Base-by-base conservation (phyloP, 2,888 invertebrate genomes). In the Andrena fulva region DNA sequence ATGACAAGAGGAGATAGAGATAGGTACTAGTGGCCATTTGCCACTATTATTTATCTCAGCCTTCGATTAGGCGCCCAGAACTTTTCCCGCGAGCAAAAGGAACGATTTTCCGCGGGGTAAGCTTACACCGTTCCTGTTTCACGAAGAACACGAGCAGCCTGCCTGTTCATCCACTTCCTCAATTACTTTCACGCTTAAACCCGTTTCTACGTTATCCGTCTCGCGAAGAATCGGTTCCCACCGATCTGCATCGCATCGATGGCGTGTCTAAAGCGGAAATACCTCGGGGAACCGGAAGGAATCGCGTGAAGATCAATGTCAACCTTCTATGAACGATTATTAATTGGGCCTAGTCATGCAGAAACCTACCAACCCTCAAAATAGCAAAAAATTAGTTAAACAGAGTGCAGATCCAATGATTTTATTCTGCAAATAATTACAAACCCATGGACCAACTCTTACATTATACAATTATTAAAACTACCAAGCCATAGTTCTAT, bases 121-220 rank as follows among this genome's bases (percentile, higher is more conserved):
- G 54, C 74, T 66, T 68, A 69, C 76, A 77, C 66, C 86, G 73
- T 75, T 48, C 12, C 31, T 71, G 73, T 67, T 20, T 48, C 62
- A 48, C 82, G 63, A 59, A 64, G 80, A 77, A 76, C 70, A 79
- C 81, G 78, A 73, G 71, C 80, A 63, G 77, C 70, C 77, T 80
- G 77, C 77, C 80, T 73, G 83, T 80, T 85, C 89, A 82, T 86
- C 89, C 84, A 85, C 89, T 89, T 89, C 89, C 91, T 91, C 91
- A 87, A 91, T 91, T 90, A 91, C 91, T 91, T 91, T 91, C 91
- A 90, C 90, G 88, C 91, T 91, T 90, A 91, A 90, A 90, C 89
- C 89, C 89, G 89, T 90, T 90, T 90, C 87, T 87, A 86, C 82
- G 89, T 85, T 90, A 89, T 87, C 90, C 87, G 88, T 87, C 87